A percentile compares a stretch with the other conserved stretches of the same genome.
Evolutionary conservation across 2,888 invertebrate species (phyloP).

Genomic region (Brassicogethes aeneus): DNA sequence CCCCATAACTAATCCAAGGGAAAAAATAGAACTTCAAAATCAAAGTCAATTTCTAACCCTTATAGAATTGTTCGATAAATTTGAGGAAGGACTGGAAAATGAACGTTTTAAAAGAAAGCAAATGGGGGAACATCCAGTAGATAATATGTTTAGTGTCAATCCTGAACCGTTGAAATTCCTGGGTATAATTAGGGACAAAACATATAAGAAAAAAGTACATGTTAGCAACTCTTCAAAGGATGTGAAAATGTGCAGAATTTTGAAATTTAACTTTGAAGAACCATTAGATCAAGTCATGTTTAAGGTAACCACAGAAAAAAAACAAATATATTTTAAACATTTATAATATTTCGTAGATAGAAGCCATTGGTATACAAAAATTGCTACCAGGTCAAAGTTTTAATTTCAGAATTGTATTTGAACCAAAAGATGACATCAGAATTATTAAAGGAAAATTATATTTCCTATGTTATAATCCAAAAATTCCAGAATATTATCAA

Average conservation of each 20-base stretch:
- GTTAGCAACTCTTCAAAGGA: not conserved
- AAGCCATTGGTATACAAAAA: slow-evolving; percentile 1
- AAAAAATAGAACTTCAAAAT: not conserved
- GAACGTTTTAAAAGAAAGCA: not conserved
- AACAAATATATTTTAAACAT: too few species aligned
- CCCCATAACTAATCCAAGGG: not conserved
- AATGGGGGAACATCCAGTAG: not conserved
- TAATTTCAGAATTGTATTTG: not conserved
- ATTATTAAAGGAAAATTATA: not conserved
- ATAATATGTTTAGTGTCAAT: too few species aligned
- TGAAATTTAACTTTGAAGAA: not conserved
- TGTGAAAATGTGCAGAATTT: not conserved
- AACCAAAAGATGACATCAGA: not conserved
- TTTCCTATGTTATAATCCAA: not conserved
- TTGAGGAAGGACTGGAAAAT: not conserved
- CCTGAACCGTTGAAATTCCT: too few species aligned
- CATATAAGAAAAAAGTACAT: not conserved
- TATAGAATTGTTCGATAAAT: not conserved
- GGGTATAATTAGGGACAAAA: too few species aligned
- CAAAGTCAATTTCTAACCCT: too few species aligned
- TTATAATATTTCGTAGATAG: not conserved
- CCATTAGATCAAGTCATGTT: not conserved
- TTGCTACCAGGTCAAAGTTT: not conserved
- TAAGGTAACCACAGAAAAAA: too few species aligned
- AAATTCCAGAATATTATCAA: not conserved